Percentiles rank a stretch among this genome's conserved stretches.
Conservation (phyloP, 2,888 invertebrate genomes). For the Lepas anatifera region DNA sequence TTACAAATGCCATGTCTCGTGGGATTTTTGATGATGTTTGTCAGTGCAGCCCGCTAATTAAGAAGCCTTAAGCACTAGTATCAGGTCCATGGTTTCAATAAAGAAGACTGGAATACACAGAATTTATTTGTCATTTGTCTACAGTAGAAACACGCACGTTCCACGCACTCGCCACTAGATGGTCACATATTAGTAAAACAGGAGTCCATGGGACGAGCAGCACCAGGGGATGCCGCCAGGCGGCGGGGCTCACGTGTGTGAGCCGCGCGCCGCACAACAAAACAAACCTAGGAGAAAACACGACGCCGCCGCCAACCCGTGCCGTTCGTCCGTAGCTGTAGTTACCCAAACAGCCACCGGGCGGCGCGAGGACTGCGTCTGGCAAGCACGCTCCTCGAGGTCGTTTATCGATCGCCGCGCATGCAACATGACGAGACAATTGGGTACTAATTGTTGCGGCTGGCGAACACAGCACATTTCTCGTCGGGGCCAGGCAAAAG, state of each 20-base stretch:
- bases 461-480: not conserved
- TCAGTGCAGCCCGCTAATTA: too few species aligned
- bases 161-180: not conserved
- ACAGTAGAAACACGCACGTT: constrained; percentile 9
- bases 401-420: not conserved
- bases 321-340: not conserved
- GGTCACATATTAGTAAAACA: constrained; percentile 9
- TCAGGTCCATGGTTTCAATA: too few species aligned
- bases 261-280: not conserved
- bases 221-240: not conserved
- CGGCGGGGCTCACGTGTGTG: not conserved
- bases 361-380: not conserved
- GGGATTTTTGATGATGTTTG: too few species aligned
- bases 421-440: not conserved
- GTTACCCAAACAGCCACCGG: not conserved
- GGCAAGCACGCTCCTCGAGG: not conserved
- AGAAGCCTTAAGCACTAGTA: too few species aligned
- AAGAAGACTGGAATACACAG: not conserved
- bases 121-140: constrained; percentile 9
- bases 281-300: constrained; percentile 9
- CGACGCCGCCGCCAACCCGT: not conserved
- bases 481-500: too few species aligned
- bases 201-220: not conserved
- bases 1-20: too few species aligned
- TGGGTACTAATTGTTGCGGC: not conserved